Conservation (phyloP, 2,888 invertebrate genomes). For the Drosophila paramelanica region DNA sequence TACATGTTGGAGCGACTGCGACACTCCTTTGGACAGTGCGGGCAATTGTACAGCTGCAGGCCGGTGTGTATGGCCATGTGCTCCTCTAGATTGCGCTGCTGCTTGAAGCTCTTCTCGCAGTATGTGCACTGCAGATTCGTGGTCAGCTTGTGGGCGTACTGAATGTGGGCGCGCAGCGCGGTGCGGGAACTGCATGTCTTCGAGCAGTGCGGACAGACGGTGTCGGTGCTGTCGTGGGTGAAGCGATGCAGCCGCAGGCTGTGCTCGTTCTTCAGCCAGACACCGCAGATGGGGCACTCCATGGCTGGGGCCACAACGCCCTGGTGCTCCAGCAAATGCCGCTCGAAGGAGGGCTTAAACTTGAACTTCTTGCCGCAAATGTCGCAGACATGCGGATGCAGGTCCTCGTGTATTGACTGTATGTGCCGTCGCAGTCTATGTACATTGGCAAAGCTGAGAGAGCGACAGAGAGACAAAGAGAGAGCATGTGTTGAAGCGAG, state of each 20-base stretch:
- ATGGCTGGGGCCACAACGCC: conserved; percentile 79
- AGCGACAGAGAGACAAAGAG: background rate
- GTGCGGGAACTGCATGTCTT: conserved; percentile 76
- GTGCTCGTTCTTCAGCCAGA: conserved; percentile 81
- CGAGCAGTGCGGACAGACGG: conserved; percentile 65
- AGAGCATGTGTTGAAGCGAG: conserved; percentile 8
- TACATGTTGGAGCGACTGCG: conserved; percentile 82
- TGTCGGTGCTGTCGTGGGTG: conserved; percentile 69
- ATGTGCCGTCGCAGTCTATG: conserved; percentile 76
- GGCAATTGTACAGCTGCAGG: conserved; percentile 78
- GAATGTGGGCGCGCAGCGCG: conserved; percentile 75
- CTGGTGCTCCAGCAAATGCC: conserved; percentile 76
- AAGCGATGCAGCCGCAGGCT: conserved; percentile 70
- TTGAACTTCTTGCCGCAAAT: conserved; percentile 82
- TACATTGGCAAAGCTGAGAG: conserved; percentile 69
- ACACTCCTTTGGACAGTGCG: conserved; percentile 81
- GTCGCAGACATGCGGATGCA: conserved; percentile 78
- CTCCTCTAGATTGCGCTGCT: conserved; percentile 78
- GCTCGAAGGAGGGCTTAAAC: conserved; percentile 80
- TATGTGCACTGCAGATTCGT: conserved; percentile 74
- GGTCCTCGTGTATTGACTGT: conserved; percentile 78
- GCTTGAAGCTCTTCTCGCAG: conserved; percentile 80
- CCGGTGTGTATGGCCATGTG: conserved; percentile 82
- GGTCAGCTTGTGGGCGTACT: conserved; percentile 77
- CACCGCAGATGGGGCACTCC: conserved; percentile 74